A percentile compares a stretch with the other conserved stretches of the same genome.
Conservation (phyloP, 2,113 vertebrate species). For the Smithornis capensis region DNA sequence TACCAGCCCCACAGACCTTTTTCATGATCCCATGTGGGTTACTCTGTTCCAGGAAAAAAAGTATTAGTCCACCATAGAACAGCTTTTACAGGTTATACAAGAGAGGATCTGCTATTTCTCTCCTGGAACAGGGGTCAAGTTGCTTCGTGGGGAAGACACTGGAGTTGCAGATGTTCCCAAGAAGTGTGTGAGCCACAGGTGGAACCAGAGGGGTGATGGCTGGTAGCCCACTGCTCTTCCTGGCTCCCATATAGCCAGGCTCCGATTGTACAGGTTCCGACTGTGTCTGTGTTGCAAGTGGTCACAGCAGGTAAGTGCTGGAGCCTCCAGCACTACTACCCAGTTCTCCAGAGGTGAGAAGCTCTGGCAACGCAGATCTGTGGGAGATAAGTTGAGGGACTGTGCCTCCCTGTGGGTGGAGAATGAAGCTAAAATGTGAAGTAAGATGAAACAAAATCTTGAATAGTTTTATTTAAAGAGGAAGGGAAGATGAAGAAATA, state of each 20-base stretch:
- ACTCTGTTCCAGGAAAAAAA: not conserved
- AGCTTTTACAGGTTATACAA: not conserved
- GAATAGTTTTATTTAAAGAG: not conserved
- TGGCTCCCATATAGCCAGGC: accelerated
- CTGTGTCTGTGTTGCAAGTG: not conserved
- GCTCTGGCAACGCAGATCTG: accelerated
- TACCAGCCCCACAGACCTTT: not conserved
- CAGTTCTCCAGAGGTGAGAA: not conserved
- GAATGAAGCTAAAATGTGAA: not conserved
- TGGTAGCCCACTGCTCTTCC: not conserved
- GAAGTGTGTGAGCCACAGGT: not conserved
- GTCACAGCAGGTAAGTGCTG: not conserved
- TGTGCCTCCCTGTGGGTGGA: constrained; percentile 25
- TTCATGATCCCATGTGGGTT: not conserved
- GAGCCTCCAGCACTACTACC: not conserved
- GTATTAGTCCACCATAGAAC: not conserved
- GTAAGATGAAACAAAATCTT: not conserved
- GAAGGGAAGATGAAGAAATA: not conserved
- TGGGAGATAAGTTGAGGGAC: not conserved
- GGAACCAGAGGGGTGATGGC: not conserved
- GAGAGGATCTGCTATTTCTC: not conserved
- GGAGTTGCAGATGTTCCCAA: not conserved
- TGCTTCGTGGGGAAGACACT: not conserved
- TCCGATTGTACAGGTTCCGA: accelerated
- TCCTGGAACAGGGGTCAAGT: not conserved